Evolutionary conservation across 2,888 invertebrate genomes (phyloP).

Genomic region (Drosophila colorata): DNA sequence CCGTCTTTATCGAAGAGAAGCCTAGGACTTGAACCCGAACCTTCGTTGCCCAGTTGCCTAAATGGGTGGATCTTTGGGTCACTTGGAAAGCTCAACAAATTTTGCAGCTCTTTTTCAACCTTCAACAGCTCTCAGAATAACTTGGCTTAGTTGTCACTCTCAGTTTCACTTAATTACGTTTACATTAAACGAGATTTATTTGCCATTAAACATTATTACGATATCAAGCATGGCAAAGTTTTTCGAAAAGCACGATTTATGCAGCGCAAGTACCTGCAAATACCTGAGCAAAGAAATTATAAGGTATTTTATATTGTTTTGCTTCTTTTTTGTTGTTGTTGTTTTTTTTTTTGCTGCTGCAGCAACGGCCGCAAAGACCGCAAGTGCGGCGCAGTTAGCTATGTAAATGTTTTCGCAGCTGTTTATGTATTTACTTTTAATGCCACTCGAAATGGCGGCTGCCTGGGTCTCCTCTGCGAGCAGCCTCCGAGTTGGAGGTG

Average conservation of each 20-base stretch:
- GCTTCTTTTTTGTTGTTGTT: constrained; percentile 6
- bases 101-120: too few species aligned
- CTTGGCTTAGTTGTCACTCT: constrained; percentile 6
- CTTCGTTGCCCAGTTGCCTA: too few species aligned
- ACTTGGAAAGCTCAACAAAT: too few species aligned
- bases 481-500: constrained; percentile 7
- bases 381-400: constrained; percentile 68
- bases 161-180: constrained; percentile 65
- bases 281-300: constrained; percentile 44
- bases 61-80: too few species aligned
- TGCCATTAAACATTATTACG: constrained; percentile 66
- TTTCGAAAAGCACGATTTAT: constrained; percentile 69
- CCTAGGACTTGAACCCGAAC: too few species aligned
- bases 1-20: too few species aligned
- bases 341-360: too few species aligned
- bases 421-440: constrained; percentile 79
- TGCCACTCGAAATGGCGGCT: constrained; percentile 58
- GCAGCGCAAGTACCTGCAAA: constrained; percentile 52
- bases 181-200: constrained; percentile 68
- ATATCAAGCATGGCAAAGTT: constrained; percentile 60
- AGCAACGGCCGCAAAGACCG: constrained; percentile 29
- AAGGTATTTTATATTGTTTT: constrained; percentile 13
- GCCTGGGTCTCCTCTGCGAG: constrained; percentile 10
- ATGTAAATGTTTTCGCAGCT: constrained; percentile 74
- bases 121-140: neutral